A percentile compares a stretch with the other conserved stretches of the same genome.
phyloP scores from a whole-genome alignment of 2,113 vertebrate species.

The Eublepharis macularius region DNA sequence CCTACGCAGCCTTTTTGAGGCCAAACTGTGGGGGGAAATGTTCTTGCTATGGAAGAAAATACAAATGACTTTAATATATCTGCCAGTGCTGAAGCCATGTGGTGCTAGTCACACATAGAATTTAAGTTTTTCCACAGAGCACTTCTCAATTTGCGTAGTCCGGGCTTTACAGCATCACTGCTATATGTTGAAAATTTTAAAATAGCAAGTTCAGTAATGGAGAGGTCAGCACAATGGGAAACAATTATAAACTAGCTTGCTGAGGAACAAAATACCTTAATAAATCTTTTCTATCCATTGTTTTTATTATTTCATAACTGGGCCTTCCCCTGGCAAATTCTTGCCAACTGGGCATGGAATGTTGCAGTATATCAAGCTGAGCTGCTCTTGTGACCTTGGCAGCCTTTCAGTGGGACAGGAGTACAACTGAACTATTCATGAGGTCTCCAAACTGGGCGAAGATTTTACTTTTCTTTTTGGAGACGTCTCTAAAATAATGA shows the following conservation, averaged over 20 bases:
- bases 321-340: background rate
- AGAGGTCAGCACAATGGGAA: background rate
- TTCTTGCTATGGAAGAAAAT: background rate
- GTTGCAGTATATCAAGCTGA: background rate
- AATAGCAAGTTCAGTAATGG: background rate
- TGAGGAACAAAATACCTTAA: background rate
- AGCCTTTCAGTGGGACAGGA: background rate
- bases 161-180: background rate
- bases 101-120: background rate
- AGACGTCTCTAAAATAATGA: rapidly evolving
- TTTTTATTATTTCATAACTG: background rate
- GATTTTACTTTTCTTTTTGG: slow-evolving; percentile 20
- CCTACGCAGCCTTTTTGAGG: background rate
- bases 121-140: background rate
- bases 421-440: background rate
- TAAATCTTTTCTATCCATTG: slow-evolving; percentile 17
- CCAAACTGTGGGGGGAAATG: background rate
- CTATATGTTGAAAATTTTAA: background rate
- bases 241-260: slow-evolving; percentile 5
- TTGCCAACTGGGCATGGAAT: background rate
- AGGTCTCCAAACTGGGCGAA: background rate
- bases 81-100: background rate
- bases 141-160: slow-evolving; percentile 7
- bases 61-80: slow-evolving; percentile 19
- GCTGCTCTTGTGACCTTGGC: background rate